Percentiles rank a stretch among this genome's conserved stretches.
phyloP scores from a whole-genome alignment of 2,888 invertebrate genomes.

The Synergus laeviventris region DNA sequence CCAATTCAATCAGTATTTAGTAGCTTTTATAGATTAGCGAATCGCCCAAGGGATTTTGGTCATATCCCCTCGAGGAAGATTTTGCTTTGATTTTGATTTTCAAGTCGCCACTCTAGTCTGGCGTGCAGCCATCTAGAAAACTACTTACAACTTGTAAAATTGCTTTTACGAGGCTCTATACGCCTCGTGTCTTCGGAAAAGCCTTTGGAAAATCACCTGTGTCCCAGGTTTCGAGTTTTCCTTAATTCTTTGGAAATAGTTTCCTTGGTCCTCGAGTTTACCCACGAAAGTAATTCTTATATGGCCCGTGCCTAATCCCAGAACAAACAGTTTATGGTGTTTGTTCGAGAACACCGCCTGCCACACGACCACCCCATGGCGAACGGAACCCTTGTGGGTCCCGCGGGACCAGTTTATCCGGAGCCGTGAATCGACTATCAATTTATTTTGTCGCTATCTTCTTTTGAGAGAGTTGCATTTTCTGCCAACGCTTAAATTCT shows the following conservation, averaged over 20 bases:
- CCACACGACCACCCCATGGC: constrained; percentile 53
- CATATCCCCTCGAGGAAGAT: constrained; percentile 18
- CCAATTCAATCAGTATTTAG: constrained; percentile 12
- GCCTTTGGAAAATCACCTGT: constrained; percentile 60
- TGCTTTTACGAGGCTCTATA: constrained; percentile 54
- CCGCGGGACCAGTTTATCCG: constrained; percentile 71
- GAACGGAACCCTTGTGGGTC: constrained; percentile 56
- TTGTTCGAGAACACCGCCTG: constrained; percentile 59
- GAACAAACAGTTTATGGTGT: constrained; percentile 73
- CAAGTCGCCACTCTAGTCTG: constrained; percentile 46
- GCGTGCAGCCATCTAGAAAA: constrained; percentile 60
- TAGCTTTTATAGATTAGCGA: constrained; percentile 9
- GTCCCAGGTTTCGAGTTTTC: constrained; percentile 48
- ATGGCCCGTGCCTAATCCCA: constrained; percentile 66
- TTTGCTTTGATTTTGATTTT: constrained; percentile 53
- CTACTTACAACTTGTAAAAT: constrained; percentile 64
- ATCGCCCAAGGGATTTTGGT: constrained; percentile 10
- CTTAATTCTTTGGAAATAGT: constrained; percentile 10
- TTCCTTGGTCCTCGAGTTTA: constrained; percentile 50
- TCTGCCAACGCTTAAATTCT: constrained; percentile 9
- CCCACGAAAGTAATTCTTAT: constrained; percentile 60
- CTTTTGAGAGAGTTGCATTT: constrained; percentile 54
- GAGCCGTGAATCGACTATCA: constrained; percentile 72
- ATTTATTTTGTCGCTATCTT: constrained; percentile 69
- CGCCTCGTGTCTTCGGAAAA: background rate